These are phyloP conservation scores for Philaethria dido DNA, from an alignment of 2,888 invertebrate species.

Conservation along the genomic window DNA sequence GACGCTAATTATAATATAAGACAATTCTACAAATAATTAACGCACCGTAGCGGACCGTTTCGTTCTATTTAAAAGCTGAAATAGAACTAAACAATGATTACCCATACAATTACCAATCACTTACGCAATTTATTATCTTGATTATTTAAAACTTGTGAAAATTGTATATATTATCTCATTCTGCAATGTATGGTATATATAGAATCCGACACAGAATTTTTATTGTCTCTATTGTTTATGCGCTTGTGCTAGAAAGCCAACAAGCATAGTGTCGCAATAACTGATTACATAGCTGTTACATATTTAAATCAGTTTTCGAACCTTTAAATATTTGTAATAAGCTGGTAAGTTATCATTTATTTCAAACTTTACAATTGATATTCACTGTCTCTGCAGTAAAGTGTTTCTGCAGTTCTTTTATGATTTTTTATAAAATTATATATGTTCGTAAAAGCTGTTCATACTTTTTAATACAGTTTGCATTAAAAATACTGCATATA, in stretches of 20 bases:
- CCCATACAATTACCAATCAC: conserved; percentile 10
- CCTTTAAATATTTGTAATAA: conserved; percentile 15
- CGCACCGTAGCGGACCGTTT: conserved; percentile 9
- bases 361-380: background rate
- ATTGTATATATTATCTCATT: conserved; percentile 30
- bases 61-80: conserved; percentile 17
- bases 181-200: conserved; percentile 41
- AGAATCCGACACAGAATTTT: conserved; percentile 50
- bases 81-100: background rate
- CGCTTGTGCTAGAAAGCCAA: conserved; percentile 62
- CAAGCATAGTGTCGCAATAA: conserved; percentile 55
- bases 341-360: conserved; percentile 1
- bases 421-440: too few species aligned
- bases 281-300: conserved; percentile 39
- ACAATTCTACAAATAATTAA: background rate
- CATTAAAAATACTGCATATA: background rate
- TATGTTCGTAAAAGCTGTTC: too few species aligned
- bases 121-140: conserved; percentile 29
- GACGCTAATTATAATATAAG: background rate
- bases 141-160: conserved; percentile 37
- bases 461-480: too few species aligned
- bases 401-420: too few species aligned
- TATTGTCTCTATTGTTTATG: conserved; percentile 55
- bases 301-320: conserved; percentile 24
- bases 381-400: too few species aligned